Evolutionary conservation across 2,888 invertebrate genomes (phyloP).

Genomic region (Cepaea hortensis): DNA sequence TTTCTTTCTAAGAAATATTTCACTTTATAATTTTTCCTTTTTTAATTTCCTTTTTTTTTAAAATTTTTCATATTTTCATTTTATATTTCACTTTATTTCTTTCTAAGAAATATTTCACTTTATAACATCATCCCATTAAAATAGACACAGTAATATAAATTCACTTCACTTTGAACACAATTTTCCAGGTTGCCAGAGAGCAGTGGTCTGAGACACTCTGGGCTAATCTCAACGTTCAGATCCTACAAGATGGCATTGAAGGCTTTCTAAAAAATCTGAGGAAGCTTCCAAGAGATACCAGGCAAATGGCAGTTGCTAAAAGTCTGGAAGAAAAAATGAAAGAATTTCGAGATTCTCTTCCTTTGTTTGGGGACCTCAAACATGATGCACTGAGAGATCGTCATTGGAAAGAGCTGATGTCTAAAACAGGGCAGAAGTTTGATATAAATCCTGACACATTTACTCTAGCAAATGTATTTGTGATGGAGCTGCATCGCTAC

Average conservation of each 20-base stretch:
- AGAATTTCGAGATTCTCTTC: slow-evolving; percentile 90
- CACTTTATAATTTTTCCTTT: too few relatives aligned
- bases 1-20: too few relatives aligned
- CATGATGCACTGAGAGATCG: slow-evolving; percentile 92
- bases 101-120: too few relatives aligned
- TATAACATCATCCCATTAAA: too few relatives aligned
- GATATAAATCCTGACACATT: slow-evolving; percentile 93
- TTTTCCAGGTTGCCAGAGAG: slow-evolving; percentile 82
- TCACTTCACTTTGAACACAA: too few relatives aligned
- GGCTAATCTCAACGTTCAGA: slow-evolving; percentile 90
- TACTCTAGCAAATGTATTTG: slow-evolving; percentile 92
- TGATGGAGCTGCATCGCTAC: slow-evolving; percentile 91
- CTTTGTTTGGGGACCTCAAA: slow-evolving; percentile 92
- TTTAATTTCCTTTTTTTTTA: too few relatives aligned
- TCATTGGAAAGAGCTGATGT: slow-evolving; percentile 93
- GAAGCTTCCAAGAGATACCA: slow-evolving; percentile 83
- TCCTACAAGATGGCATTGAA: slow-evolving; percentile 90
- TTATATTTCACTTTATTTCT: too few relatives aligned
- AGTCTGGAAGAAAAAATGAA: slow-evolving; percentile 89
- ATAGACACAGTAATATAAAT: too few relatives aligned
- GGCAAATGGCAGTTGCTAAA: slow-evolving; percentile 81
- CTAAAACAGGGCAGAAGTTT: slow-evolving; percentile 86
- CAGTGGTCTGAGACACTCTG: slow-evolving; percentile 91
- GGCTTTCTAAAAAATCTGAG: slow-evolving; percentile 87
- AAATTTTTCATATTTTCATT: too few relatives aligned